Evolutionary conservation across 2,113 vertebrate genomes (phyloP), one percentile per base, ranked within the genome.

Genomic region (Protobothrops flavoviridis): DNA sequence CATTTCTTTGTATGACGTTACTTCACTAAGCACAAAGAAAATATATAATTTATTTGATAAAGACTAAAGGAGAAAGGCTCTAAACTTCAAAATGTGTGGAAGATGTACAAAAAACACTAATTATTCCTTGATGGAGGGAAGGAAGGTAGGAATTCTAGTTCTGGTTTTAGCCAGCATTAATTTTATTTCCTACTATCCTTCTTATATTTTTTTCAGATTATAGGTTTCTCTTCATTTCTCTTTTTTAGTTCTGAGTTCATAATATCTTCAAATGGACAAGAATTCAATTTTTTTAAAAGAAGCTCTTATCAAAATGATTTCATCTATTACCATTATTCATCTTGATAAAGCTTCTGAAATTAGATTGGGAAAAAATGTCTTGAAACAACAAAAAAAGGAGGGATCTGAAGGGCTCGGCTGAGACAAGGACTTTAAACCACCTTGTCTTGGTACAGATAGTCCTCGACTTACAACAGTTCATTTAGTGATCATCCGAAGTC

Each of bases 1-100:
- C 93, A 89, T 93, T 74, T 94, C 26, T 90, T 95, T 94, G 59
- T 92, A 96, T 1, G 3, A 94, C 95, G 85, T 89, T 57, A 69
- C 93, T 94, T 95, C 94, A 93, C 91, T 96, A 69, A 89, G 87
- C 12, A 3, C 56, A 95, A 97, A 94, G 4, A 3, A 95, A 97
- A 93, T 15, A 91, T 89, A 92, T 92, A 9, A 20, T 81, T 33
- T 87, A 9, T 45, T 88, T 96, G 93, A 93, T 94, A 95, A 96
- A 95, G 95, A 97, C 93, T 96, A 96, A 94, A 96, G 12, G 50
- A 94, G 92, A 81, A 88, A 94, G 91, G 91, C 93, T 96, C 96
- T 96, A 97, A 96, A 88, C 23, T 91, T 97, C 59, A 1, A 93
- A 94, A 86, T 89, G n/a, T 85, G 24, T 57, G 43, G 90, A 93